Evolutionary conservation across 2,113 vertebrate genomes (phyloP), one percentile per base, ranked within the genome.

Genomic region (Caracal caracal): DNA sequence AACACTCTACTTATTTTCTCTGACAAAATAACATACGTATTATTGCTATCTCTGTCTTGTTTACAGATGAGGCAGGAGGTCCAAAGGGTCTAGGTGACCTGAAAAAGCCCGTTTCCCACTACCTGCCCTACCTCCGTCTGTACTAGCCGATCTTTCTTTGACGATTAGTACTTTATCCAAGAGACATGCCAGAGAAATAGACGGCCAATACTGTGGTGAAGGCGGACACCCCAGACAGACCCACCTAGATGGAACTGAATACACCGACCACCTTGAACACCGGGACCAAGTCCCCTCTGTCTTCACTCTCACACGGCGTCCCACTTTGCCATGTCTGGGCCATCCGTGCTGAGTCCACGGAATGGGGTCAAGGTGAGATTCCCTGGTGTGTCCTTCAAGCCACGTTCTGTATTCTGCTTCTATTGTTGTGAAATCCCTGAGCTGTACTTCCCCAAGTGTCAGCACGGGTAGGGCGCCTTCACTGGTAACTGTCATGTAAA

Each of bases 361-460:
- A 68, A 49, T 30, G 43, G 8, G 4, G 5, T 37, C 49, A 65
- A 10, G n/a, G 5, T 15, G 59, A 63, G 20, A 22, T 13, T 40
- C 33, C 2, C 4, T 30, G 33, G 16, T 0, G 0, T n/a, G 3
- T 26, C 11, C 7, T 63, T 19, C 13, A 26, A 5, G 5, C 70
- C 2, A 8, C 68, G 15, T 68, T 85, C 61, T 24, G 1, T 13
- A 13, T 86, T 24, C 13, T 82, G 4, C 59, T 43, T n/a, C 7
- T 65, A 0, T n/a, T 19, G 10, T 2, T 78, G 30, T 17, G 24
- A 90, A 66, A 40, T 3, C 28, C 9, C 47, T 26, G 12, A 88
- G 1, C 0, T 10, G 2, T 33, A 3, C 7, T 75, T 92, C 24
- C 30, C 9, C 43, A 17, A 17, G 20, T 9, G 10, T 96, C 35